A percentile compares a stretch with the other conserved stretches of the same genome.
phyloP scores from a whole-genome alignment of 2,888 invertebrate genomes.

The Corbicula japonica region DNA sequence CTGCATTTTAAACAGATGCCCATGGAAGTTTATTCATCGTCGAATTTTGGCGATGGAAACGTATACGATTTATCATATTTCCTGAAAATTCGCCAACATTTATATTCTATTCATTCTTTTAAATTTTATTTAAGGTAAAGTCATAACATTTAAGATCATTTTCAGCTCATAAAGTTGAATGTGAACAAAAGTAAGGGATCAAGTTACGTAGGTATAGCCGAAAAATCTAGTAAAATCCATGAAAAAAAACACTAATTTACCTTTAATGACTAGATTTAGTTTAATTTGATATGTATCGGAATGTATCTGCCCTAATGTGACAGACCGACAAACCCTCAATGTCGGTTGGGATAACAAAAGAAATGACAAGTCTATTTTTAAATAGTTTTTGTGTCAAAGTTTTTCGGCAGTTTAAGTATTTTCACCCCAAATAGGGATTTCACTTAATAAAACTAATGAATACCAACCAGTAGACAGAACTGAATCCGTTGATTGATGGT shows the following conservation, averaged over 20 bases:
- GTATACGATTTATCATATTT: constrained; percentile 39
- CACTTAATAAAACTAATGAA: constrained; percentile 40
- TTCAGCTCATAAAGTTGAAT: constrained; percentile 50
- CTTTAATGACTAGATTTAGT: constrained; percentile 62
- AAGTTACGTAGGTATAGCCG: constrained; percentile 36
- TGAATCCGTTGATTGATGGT: constrained; percentile 61
- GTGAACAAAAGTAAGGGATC: constrained; percentile 40
- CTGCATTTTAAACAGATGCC: constrained; percentile 52
- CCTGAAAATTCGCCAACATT: constrained; percentile 37
- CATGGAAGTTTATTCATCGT: constrained; percentile 19
- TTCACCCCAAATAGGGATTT: constrained; percentile 25
- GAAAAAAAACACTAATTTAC: constrained; percentile 59
- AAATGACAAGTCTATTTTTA: constrained; percentile 66
- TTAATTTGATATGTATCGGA: constrained; percentile 66
- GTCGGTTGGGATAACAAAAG: constrained; percentile 46
- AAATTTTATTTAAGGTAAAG: constrained; percentile 44
- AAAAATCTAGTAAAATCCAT: constrained; percentile 34
- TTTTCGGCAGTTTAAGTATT: constrained; percentile 27
- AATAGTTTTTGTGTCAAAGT: constrained; percentile 45
- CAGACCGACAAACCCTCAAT: constrained; percentile 39
- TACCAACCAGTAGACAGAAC: constrained; percentile 63
- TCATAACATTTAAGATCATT: constrained; percentile 44
- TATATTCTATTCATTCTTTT: constrained; percentile 34
- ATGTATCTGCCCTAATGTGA: constrained; percentile 47
- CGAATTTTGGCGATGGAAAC: constrained; percentile 24